These are phyloP conservation scores for Neofelis nebulosa DNA, from an alignment of 2,113 vertebrate genomes.

Conservation along the genomic window DNA sequence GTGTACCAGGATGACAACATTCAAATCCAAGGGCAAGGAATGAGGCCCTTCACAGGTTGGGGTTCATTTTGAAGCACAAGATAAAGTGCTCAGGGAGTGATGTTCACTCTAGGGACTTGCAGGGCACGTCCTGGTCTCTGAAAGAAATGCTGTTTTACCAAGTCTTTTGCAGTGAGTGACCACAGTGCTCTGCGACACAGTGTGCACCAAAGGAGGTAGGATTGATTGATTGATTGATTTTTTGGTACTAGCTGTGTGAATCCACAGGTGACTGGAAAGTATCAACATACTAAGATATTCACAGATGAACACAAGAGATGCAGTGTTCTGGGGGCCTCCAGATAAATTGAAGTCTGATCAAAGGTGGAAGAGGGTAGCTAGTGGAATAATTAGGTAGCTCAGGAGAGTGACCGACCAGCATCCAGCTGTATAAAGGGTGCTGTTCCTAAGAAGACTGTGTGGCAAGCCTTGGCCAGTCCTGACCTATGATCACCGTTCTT, in stretches of 20 bases:
- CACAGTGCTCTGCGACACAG: background rate
- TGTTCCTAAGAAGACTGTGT: background rate
- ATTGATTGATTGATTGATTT: background rate
- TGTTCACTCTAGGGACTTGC: background rate
- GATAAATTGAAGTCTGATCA: background rate
- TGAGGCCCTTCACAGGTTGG: background rate
- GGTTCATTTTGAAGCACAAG: background rate
- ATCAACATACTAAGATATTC: background rate
- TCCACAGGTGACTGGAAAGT: background rate
- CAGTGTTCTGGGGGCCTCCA: fast-evolving
- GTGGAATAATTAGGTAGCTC: no score
- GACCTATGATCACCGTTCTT: background rate
- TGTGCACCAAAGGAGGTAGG: background rate
- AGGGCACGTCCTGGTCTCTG: background rate
- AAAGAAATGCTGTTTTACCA: background rate
- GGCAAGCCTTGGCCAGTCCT: background rate
- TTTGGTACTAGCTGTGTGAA: background rate
- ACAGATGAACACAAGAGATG: no score
- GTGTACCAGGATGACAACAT: fast-evolving
- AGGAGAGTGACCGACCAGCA: fast-evolving
- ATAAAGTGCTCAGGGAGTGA: background rate
- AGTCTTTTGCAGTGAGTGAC: background rate
- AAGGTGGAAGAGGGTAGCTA: background rate
- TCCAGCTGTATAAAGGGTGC: background rate
- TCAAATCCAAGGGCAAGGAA: background rate